These are phyloP conservation scores for Shargacucullia verbasci DNA, from an alignment of 2,888 invertebrate species.

Conservation along the genomic window DNA sequence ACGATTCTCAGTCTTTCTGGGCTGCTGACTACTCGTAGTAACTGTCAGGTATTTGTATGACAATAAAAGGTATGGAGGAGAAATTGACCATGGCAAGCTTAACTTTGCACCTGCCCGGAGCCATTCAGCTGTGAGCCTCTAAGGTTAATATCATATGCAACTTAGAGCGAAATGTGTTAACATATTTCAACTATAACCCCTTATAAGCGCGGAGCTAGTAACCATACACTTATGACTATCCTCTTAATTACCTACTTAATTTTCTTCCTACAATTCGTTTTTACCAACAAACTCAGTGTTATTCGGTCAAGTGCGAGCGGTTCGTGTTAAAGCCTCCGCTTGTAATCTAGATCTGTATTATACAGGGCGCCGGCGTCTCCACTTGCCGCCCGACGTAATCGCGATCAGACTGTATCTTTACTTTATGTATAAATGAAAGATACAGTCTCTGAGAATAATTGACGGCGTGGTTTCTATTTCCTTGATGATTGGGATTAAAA, in stretches of 20 bases:
- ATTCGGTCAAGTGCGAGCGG: constrained; percentile 43
- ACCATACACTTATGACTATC: not conserved
- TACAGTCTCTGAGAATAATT: constrained; percentile 8
- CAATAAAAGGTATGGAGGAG: too few relatives aligned
- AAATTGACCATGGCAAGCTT: too few relatives aligned
- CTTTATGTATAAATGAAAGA: constrained; percentile 28
- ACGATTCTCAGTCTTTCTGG: too few relatives aligned
- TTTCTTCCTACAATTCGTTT: not conserved
- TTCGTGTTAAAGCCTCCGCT: constrained; percentile 29
- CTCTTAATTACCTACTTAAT: not conserved
- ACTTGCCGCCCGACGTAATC: constrained; percentile 40
- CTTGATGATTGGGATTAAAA: not conserved
- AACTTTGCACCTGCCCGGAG: too few relatives aligned
- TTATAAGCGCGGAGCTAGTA: not conserved
- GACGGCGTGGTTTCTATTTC: constrained; percentile 19
- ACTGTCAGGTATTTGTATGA: too few relatives aligned
- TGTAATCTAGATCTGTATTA: constrained; percentile 44
- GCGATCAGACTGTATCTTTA: constrained; percentile 36
- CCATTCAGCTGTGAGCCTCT: too few relatives aligned
- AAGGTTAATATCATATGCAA: too few relatives aligned
- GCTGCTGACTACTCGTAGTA: too few relatives aligned
- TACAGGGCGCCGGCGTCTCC: constrained; percentile 39
- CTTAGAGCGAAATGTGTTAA: not conserved
- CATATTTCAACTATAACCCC: too few relatives aligned
- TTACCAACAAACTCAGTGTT: constrained; percentile 1